Base-by-base conservation (phyloP, 2,113 vertebrate species). In the Pampusana beccarii region DNA sequence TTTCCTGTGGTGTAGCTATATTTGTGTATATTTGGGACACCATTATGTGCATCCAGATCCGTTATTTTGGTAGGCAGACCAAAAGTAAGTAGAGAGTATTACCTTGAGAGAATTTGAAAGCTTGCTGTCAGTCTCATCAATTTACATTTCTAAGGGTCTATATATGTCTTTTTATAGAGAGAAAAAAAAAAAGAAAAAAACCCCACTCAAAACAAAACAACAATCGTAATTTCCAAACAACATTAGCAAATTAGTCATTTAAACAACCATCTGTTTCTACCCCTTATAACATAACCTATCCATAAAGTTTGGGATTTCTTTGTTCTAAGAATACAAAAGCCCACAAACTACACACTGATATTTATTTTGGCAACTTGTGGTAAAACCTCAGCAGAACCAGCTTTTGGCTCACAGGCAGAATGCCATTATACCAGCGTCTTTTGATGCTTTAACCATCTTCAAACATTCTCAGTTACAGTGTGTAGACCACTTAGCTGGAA, bases 371-470 rank as follows among this genome's bases (percentile, higher is more conserved):
- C 56, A 71, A 61, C 36, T 18, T 67, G 67, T 44, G 40, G 42
- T 65, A 67, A 90, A 86, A 87, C 64, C 46, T 84, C 42, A 64
- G 17, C 28, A 77, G 80, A 88, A 51, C 33, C 38, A 82, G 36
- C 25, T 54, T 83, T 38, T 78, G 86, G 81, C 88, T 97, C 87
- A 79, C 54, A 64, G 56, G 71, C 67, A 62, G 60, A 88, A 96
- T 77, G 71, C 38, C 86, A 89, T 96, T 97, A 97, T 58, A 93
- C 14, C 44, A 77, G 34, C 46, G 13, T 60, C 78, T 93, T 97
- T 84, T 93, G 71, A 77, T 73, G 50, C 44, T 90, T 88, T 94
- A 89, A 67, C 94, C 38, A 64, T 79, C 75, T 80, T 92, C 61
- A 95, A 84, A 81, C 57, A 80, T 38, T 83, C 79, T 96, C 82